phyloP scores from a whole-genome alignment of 2,113 vertebrate species.

The Seriola dumerili region DNA sequence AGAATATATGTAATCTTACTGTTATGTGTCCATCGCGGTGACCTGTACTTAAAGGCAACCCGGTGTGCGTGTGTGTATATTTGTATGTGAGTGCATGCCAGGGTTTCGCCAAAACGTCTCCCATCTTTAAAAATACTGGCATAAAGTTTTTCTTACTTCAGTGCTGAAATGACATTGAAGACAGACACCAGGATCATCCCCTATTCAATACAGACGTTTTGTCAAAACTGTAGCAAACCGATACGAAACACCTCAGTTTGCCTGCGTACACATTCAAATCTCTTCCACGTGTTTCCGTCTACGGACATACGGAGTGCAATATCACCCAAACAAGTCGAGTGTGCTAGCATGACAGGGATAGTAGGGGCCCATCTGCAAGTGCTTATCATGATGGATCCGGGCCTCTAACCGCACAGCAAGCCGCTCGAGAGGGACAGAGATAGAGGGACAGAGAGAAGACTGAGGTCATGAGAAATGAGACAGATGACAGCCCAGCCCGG shows the following conservation, averaged over 20 bases:
- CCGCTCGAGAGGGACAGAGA: slow-evolving; percentile 61
- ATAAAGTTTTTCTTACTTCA: background rate
- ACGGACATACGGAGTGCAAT: slow-evolving; percentile 6
- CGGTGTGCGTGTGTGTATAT: background rate
- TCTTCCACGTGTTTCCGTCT: background rate
- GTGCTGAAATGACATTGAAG: background rate
- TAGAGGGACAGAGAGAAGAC: slow-evolving; percentile 65
- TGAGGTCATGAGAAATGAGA: slow-evolving; percentile 76
- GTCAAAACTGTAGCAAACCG: background rate
- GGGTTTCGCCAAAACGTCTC: background rate
- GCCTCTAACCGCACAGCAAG: slow-evolving; percentile 71
- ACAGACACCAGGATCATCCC: slow-evolving; percentile 17
- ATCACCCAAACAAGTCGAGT: slow-evolving; percentile 18
- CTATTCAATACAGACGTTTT: background rate
- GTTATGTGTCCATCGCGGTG: slow-evolving; percentile 4
- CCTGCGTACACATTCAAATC: background rate
- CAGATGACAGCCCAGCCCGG: slow-evolving; percentile 71
- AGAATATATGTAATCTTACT: background rate
- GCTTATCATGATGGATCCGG: slow-evolving; percentile 78
- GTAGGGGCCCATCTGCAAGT: slow-evolving; percentile 79
- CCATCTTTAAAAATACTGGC: background rate
- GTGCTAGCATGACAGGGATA: slow-evolving; percentile 54
- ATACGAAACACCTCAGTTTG: background rate
- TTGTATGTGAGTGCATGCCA: background rate
- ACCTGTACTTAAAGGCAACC: background rate